A percentile compares a stretch with the other conserved stretches of the same genome.
These are phyloP conservation scores for Masticophis lateralis DNA, from an alignment of 2,797 vertebrate genomes.

Conservation along the genomic window DNA sequence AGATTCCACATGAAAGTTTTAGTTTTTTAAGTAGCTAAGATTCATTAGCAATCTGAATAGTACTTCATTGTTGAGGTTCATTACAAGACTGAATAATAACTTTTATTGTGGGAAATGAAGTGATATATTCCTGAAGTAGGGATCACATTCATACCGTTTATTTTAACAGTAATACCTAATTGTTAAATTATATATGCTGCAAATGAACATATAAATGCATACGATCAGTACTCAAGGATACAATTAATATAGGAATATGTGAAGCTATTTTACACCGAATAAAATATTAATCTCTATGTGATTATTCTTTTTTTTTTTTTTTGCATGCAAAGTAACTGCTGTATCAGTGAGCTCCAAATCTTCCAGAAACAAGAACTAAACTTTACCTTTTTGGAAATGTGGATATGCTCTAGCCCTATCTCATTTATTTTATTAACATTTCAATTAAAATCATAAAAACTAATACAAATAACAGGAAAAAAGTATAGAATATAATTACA, in stretches of 20 bases:
- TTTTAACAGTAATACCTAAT: not conserved
- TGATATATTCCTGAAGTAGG: slow-evolving; percentile 24
- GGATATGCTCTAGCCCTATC: not conserved
- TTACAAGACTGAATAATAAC: not conserved
- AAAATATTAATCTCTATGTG: not conserved
- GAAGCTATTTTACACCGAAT: not conserved
- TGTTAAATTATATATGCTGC: slow-evolving; percentile 5
- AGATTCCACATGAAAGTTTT: slow-evolving; percentile 33
- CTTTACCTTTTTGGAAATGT: not conserved
- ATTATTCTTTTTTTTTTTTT: not conserved
- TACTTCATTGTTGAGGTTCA: not conserved
- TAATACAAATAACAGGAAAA: no score
- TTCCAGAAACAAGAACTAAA: not conserved
- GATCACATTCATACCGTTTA: slow-evolving; percentile 3
- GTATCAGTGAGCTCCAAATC: not conserved
- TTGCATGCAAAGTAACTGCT: not conserved
- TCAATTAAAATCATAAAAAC: no score
- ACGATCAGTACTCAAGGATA: not conserved
- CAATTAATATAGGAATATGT: not conserved
- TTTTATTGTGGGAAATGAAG: slow-evolving; percentile 10
- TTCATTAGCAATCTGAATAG: slow-evolving; percentile 29
- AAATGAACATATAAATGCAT: not conserved
- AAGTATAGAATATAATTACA: no score
- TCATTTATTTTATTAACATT: not conserved
- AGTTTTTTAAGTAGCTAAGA: slow-evolving; percentile 38